Conservation (phyloP, 2,888 invertebrate species). For the Synanthedon tipuliformis region DNA sequence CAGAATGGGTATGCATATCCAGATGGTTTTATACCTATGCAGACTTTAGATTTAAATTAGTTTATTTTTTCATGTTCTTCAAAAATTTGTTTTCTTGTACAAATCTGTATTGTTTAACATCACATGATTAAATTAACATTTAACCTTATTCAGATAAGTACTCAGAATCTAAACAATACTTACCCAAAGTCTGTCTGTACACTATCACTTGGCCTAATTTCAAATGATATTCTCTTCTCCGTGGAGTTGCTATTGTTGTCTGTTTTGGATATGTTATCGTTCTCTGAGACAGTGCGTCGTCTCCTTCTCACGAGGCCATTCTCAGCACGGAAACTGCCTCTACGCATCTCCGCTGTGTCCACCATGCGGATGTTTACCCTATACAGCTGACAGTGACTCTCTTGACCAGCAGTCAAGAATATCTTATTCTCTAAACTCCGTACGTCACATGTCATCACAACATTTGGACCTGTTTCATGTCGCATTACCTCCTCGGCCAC, state of each 20-base stretch:
- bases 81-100: too few relatives aligned
- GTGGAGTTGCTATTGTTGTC: slow-evolving; percentile 51
- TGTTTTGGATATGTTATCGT: slow-evolving; percentile 58
- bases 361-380: slow-evolving; percentile 74
- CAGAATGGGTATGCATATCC: too few relatives aligned
- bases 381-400: slow-evolving; percentile 90
- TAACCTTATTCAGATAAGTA: not conserved
- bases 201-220: slow-evolving; percentile 82
- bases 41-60: too few relatives aligned
- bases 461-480: slow-evolving; percentile 88
- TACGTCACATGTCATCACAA: slow-evolving; percentile 92
- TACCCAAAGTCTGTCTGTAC: slow-evolving; percentile 88
- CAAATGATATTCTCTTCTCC: slow-evolving; percentile 76
- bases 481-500: slow-evolving; percentile 89
- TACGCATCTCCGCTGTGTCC: slow-evolving; percentile 67
- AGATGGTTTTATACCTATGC: too few relatives aligned
- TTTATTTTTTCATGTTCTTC: too few relatives aligned
- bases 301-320: slow-evolving; percentile 56
- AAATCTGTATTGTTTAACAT: too few relatives aligned
- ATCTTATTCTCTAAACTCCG: slow-evolving; percentile 78
- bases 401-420: slow-evolving; percentile 89
- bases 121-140: too few relatives aligned
- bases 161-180: slow-evolving; percentile 10
- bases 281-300: slow-evolving; percentile 66
- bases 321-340: slow-evolving; percentile 65